Evolutionary conservation across 2,888 invertebrate genomes (phyloP).

Genomic region (Melinopterus prodromus): DNA sequence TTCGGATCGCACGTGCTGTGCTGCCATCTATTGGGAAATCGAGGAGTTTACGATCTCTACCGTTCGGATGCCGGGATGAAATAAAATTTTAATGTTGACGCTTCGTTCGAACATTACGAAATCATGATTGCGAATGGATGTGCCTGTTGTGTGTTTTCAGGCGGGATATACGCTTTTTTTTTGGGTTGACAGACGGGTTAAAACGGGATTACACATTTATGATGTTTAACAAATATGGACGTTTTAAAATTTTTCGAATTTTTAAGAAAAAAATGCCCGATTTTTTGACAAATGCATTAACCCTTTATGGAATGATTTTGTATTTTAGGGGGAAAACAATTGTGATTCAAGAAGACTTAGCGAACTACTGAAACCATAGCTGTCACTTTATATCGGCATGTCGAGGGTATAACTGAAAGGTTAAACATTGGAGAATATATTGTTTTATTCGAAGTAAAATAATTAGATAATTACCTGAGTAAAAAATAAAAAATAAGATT

Average conservation of each 20-base stretch:
- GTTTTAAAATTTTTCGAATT: not conserved
- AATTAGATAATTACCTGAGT: no score
- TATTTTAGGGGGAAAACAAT: no score
- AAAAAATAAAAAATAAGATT: no score
- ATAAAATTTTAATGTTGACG: not conserved
- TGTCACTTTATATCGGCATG: no score
- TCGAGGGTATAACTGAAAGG: no score
- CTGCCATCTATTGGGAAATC: slow-evolving; percentile 4
- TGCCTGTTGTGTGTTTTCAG: not conserved
- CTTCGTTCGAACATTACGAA: not conserved
- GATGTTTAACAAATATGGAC: not conserved
- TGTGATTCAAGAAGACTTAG: no score
- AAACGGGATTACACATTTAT: not conserved
- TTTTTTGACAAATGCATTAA: no score
- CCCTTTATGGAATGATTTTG: no score
- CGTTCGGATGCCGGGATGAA: not conserved
- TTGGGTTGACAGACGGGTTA: not conserved
- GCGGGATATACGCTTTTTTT: not conserved
- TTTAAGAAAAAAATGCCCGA: no score
- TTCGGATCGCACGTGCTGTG: not conserved
- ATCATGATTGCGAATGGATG: not conserved
- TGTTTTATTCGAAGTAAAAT: no score
- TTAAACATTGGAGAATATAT: no score
- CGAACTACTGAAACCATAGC: no score
- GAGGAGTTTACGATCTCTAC: not conserved